Percentiles rank a stretch among this genome's conserved stretches.
Conservation (phyloP, 2,113 vertebrate genomes). For the Lonchura striata region DNA sequence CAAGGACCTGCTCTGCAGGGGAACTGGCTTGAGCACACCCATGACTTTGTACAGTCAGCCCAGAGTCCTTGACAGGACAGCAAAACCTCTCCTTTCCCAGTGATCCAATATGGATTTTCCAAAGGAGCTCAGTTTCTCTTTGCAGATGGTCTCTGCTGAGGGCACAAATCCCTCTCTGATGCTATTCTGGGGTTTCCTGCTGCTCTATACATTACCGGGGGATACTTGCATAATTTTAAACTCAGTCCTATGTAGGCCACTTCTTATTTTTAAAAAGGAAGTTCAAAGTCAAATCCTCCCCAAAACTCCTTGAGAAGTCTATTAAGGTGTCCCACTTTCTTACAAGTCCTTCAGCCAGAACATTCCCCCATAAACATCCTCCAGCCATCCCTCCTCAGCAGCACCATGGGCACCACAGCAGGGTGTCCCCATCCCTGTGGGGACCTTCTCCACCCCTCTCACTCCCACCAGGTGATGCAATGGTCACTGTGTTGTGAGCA, state of each 20-base stretch:
- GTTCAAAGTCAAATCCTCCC: slow-evolving; percentile 34
- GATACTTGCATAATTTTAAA: neutral
- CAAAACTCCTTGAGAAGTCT: slow-evolving; percentile 27
- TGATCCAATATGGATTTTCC: neutral
- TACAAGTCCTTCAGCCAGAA: neutral
- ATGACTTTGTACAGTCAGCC: rapidly evolving
- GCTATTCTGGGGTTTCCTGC: slow-evolving; percentile 22
- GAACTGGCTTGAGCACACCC: neutral
- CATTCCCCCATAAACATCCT: neutral
- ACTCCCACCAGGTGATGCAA: neutral
- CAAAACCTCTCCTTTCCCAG: neutral
- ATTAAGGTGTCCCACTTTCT: slow-evolving; percentile 6
- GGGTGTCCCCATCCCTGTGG: neutral
- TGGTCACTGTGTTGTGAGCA: neutral
- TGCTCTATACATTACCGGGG: slow-evolving; percentile 5
- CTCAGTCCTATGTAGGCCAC: slow-evolving; percentile 34
- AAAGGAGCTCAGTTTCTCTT: neutral
- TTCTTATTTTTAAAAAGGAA: slow-evolving; percentile 46
- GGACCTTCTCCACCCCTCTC: neutral
- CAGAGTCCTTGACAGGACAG: neutral
- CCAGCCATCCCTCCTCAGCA: neutral
- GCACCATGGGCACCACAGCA: neutral
- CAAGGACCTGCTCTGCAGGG: neutral
- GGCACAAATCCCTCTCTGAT: neutral
- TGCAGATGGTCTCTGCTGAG: neutral